These are phyloP conservation scores for Sminthurinus aureus DNA, from an alignment of 2,888 invertebrate species.

Conservation along the genomic window DNA sequence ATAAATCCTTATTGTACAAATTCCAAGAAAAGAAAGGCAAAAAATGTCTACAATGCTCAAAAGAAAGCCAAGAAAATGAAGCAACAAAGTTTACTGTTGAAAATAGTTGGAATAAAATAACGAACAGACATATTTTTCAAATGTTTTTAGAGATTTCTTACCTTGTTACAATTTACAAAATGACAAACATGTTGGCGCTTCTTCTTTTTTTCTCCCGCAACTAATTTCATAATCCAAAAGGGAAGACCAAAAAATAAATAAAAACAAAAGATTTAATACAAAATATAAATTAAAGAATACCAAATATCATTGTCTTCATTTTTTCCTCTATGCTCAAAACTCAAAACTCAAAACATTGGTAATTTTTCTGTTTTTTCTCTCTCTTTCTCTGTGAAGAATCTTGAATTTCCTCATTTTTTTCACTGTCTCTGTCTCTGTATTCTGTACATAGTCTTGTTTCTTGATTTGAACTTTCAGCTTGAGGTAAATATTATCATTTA, in stretches of 20 bases:
- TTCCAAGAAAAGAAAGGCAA: no score
- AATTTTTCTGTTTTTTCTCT: background rate
- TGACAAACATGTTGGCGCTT: constrained; percentile 60
- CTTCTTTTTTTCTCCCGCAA: constrained; percentile 51
- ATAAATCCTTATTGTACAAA: no score
- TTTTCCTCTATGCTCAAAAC: background rate
- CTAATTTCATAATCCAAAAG: constrained; percentile 47
- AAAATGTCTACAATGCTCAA: no score
- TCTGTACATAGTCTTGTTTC: background rate
- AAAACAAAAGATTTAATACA: background rate
- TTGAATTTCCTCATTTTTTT: constrained; percentile 4
- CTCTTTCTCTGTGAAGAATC: background rate
- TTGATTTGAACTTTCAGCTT: background rate
- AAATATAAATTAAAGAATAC: background rate
- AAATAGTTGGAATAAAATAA: background rate
- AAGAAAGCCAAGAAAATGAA: background rate
- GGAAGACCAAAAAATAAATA: constrained; percentile 42
- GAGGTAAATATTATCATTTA: constrained; percentile 17
- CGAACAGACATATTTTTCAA: background rate
- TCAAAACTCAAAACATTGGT: no score
- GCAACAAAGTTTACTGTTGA: background rate
- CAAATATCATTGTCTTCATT: constrained; percentile 1
- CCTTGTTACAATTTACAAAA: constrained; percentile 53
- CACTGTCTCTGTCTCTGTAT: background rate
- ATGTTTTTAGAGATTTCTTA: background rate